Percentiles rank a stretch among this genome's conserved stretches.
Evolutionary conservation across 2,113 vertebrate genomes (phyloP).

Genomic region (Callaeas wilsoni): DNA sequence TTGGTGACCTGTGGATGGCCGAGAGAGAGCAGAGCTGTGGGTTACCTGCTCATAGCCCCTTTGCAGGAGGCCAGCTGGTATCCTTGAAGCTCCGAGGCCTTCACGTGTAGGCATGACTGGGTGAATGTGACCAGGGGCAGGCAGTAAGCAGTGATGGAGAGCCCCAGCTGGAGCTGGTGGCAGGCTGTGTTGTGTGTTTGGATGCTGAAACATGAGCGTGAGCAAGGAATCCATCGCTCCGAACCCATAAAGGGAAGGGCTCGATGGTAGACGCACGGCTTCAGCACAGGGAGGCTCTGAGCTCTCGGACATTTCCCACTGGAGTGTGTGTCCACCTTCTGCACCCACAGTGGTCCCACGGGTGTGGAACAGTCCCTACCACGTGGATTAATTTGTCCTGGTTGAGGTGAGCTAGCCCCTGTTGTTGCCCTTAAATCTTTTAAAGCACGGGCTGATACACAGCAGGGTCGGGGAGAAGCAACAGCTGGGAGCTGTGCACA

Average conservation of each 20-base stretch:
- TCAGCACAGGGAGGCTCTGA: background rate
- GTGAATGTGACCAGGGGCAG: background rate
- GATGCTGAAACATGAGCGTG: background rate
- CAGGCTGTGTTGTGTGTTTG: background rate
- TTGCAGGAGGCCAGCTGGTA: background rate
- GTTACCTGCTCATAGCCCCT: background rate
- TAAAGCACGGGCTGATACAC: background rate
- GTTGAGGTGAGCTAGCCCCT: background rate
- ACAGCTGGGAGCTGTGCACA: background rate
- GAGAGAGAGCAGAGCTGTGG: background rate
- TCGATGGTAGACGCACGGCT: fast-evolving
- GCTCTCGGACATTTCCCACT: background rate
- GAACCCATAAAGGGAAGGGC: background rate
- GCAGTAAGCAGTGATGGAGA: background rate
- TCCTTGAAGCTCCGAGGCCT: background rate
- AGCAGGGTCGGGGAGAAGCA: background rate
- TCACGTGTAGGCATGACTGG: background rate
- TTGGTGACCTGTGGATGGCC: background rate
- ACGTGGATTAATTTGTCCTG: background rate
- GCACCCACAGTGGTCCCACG: background rate
- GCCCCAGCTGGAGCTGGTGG: background rate
- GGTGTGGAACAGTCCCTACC: background rate
- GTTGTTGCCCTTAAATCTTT: background rate
- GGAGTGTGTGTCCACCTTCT: background rate
- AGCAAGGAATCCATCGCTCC: background rate